These are phyloP conservation scores for Melanostigma gelatinosum DNA, from an alignment of 2,113 vertebrate genomes.

Conservation along the genomic window DNA sequence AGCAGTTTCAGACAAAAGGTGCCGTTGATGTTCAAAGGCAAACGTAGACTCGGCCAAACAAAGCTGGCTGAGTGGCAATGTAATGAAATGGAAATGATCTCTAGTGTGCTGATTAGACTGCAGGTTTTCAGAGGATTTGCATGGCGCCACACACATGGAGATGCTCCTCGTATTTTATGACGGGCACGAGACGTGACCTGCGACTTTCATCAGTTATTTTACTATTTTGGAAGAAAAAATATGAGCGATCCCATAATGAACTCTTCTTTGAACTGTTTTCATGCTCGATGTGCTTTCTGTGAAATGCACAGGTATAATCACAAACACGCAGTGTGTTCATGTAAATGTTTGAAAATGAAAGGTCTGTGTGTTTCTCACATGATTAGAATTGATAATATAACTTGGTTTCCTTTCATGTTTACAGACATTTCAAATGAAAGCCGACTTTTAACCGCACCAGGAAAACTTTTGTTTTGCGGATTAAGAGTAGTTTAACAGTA, in stretches of 20 bases:
- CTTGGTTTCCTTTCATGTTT: background rate
- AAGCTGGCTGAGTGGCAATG: slow-evolving; percentile 55
- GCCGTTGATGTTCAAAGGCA: slow-evolving; percentile 67
- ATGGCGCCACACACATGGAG: background rate
- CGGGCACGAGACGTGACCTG: background rate
- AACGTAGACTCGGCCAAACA: slow-evolving; percentile 54
- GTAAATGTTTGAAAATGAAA: background rate
- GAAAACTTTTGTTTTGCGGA: background rate
- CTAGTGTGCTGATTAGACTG: slow-evolving; percentile 22
- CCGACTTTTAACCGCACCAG: background rate
- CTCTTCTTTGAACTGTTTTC: background rate
- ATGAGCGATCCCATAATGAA: background rate
- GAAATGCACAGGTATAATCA: background rate
- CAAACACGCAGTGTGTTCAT: background rate
- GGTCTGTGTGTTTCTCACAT: background rate
- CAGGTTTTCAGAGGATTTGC: slow-evolving; percentile 27
- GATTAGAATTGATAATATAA: background rate
- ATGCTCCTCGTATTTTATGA: slow-evolving; percentile 9
- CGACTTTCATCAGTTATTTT: slow-evolving; percentile 9
- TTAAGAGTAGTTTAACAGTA: too few species aligned
- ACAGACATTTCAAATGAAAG: slow-evolving; percentile 1
- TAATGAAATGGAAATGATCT: slow-evolving; percentile 61
- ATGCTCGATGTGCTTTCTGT: too few species aligned
- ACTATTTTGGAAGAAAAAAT: background rate
- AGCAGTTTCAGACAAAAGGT: slow-evolving; percentile 67